Base-by-base conservation (phyloP, 2,888 invertebrate species). In the Chymomyza amoena region DNA sequence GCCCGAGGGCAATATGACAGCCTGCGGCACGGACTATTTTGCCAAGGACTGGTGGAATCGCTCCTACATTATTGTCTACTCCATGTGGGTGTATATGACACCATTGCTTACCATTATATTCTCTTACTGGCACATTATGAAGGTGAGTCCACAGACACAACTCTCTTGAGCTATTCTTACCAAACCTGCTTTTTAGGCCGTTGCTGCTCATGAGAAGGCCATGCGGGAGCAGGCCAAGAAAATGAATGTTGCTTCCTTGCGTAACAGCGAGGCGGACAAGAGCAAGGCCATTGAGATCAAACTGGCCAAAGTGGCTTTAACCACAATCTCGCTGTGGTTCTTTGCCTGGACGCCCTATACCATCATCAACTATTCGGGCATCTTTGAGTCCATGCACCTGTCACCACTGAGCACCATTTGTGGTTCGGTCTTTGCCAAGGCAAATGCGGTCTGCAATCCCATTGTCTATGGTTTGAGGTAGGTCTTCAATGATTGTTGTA, bases 291-390 rank as follows among this genome's bases (percentile, higher is more conserved):
- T 93, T 5, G 94, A 94, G 89, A 93, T 92, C 39, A 93, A 93
- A 85, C 80, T 94, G 72, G 94, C 94, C 68, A 94, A 94, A 88
- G 93, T 93, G 50, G 94, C 95, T 7, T 87, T 95, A 78, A 93
- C 93, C 71, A 94, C 94, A 69, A 93, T 95, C 73, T 92, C 93
- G 0, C 88, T 95, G 62, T 95, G 94, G 94, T 93, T 94, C 81
- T 90, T 94, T 79, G 94, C 95, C 16, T 95, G 95, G 95, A 93
- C 94, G 10, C 94, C 94, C 2, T 94, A 94, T 78, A 92, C 94
- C 91, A 84, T 93, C 59, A 92, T 94, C 68, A 93, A 93, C 73
- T 92, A 92, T 77, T 90, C 92, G 64, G 93, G 93, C 61, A 91
- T 93, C 75, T 93, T 93, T 76, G 91, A 92, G 73, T 90, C 92